A percentile compares a stretch with the other conserved stretches of the same genome.
Evolutionary conservation across 2,113 vertebrate genomes (phyloP).

Genomic region (Plecotus auritus): DNA sequence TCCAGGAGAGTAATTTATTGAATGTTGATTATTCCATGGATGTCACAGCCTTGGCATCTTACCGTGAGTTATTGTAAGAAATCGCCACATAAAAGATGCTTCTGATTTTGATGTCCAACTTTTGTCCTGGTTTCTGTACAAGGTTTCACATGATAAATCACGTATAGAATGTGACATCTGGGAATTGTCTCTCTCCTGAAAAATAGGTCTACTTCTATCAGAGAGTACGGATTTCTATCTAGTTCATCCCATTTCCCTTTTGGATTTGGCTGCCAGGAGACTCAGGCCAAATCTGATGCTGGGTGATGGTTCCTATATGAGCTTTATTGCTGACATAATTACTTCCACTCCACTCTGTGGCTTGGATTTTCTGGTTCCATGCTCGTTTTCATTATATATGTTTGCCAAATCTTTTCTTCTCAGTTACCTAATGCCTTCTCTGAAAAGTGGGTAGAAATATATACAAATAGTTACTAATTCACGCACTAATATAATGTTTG

Average conservation of each 20-base stretch:
- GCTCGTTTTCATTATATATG: not conserved
- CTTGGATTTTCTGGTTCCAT: not conserved
- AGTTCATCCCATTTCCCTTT: not conserved
- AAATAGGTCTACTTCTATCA: not conserved
- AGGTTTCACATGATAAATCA: not conserved
- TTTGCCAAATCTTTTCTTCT: not conserved
- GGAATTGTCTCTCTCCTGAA: not conserved
- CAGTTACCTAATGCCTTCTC: not conserved
- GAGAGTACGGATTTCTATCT: not conserved
- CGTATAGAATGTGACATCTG: not conserved
- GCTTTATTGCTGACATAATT: not conserved
- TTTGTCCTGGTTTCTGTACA: not conserved
- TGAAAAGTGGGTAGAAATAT: not conserved
- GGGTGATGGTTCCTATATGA: not conserved
- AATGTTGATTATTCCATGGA: not conserved
- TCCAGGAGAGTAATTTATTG: not conserved
- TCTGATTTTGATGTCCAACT: constrained; percentile 21
- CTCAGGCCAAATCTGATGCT: not conserved
- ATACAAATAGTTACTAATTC: not conserved
- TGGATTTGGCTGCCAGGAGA: not conserved
- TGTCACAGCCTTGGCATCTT: not conserved
- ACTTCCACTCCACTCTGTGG: not conserved
- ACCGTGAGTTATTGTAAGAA: not conserved
- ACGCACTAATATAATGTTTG: not conserved
- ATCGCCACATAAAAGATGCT: not conserved